Evolutionary conservation across 2,113 vertebrate genomes (phyloP).

Genomic region (Bettongia penicillata): DNA sequence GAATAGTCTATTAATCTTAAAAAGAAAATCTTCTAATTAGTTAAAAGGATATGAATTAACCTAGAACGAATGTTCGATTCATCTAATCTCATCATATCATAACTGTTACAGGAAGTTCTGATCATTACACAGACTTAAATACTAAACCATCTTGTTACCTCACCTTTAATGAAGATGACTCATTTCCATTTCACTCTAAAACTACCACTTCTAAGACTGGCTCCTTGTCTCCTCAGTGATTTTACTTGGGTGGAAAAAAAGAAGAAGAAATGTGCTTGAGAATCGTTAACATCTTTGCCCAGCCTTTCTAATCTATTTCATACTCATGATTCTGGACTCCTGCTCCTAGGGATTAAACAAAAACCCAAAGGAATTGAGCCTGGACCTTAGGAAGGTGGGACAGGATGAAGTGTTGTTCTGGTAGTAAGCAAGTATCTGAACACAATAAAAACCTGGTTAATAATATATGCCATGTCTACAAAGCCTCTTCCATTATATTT

Average conservation of each 20-base stretch:
- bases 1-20: not conserved
- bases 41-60: slow-evolving; percentile 86
- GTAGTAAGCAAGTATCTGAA: not conserved
- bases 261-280: not conserved
- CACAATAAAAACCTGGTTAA: not conserved
- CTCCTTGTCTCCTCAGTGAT: slow-evolving; percentile 35
- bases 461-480: not conserved
- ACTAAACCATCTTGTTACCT: slow-evolving; percentile 79
- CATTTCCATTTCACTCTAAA: slow-evolving; percentile 81
- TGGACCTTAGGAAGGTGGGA: not conserved
- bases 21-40: slow-evolving; percentile 74
- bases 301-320: not conserved
- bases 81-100: slow-evolving; percentile 83
- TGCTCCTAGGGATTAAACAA: not conserved
- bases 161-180: slow-evolving; percentile 84
- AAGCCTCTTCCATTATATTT: not conserved
- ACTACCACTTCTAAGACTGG: slow-evolving; percentile 56
- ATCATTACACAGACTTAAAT: slow-evolving; percentile 81
- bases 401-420: not conserved
- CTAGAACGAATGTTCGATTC: slow-evolving; percentile 85
- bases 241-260: not conserved
- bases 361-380: not conserved
- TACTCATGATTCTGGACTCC: not conserved
- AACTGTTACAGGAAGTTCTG: slow-evolving; percentile 85
- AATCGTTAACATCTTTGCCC: not conserved